A percentile compares a stretch with the other conserved stretches of the same genome.
These are phyloP conservation scores for Holotrichia oblita DNA, from an alignment of 1,140 invertebrate genomes.

Conservation along the genomic window DNA sequence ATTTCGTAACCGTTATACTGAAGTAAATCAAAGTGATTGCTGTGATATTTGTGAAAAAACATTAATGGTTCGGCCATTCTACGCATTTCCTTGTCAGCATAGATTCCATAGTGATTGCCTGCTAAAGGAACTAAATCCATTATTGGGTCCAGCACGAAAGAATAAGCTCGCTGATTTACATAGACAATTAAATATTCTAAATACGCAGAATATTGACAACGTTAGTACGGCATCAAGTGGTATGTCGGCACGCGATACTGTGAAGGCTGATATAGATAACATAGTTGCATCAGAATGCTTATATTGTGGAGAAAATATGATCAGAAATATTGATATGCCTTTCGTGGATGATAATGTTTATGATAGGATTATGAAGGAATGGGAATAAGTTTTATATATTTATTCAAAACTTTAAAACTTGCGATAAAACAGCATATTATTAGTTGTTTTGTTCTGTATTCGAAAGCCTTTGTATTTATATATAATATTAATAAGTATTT, in stretches of 20 bases:
- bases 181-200: slow-evolving; percentile 66
- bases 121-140: slow-evolving; percentile 77
- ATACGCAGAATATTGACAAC: slow-evolving; percentile 59
- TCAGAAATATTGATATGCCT: slow-evolving; percentile 86
- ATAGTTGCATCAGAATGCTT: slow-evolving; percentile 91
- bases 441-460: too few species aligned
- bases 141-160: slow-evolving; percentile 69
- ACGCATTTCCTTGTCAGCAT: slow-evolving; percentile 94
- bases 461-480: too few species aligned
- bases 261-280: slow-evolving; percentile 87
- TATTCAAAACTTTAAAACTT: too few species aligned
- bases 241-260: slow-evolving; percentile 72
- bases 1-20: slow-evolving; percentile 82
- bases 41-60: slow-evolving; percentile 86
- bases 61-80: slow-evolving; percentile 87
- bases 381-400: slow-evolving; percentile 69
- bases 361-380: slow-evolving; percentile 82
- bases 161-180: slow-evolving; percentile 72
- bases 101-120: slow-evolving; percentile 95
- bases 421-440: too few species aligned
- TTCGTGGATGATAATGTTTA: slow-evolving; percentile 86
- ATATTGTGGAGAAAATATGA: slow-evolving; percentile 93
- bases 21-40: slow-evolving; percentile 78
- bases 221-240: slow-evolving; percentile 67
- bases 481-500: too few species aligned